Percentiles rank a stretch among this genome's conserved stretches.
These are phyloP conservation scores for Engraulis encrasicolus DNA, from an alignment of 2,113 vertebrate genomes.

Conservation along the genomic window DNA sequence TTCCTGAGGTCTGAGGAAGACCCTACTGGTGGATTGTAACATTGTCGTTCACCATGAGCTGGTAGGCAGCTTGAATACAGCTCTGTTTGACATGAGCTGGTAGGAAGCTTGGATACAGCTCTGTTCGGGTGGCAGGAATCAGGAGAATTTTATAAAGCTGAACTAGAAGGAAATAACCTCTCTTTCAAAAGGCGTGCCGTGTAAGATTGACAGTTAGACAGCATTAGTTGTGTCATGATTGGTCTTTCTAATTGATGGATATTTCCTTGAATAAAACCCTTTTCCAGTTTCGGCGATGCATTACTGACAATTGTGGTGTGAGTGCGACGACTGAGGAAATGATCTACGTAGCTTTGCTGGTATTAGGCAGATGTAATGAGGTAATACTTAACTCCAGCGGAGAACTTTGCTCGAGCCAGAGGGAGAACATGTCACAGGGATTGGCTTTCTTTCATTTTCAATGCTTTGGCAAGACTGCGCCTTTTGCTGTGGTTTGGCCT, in stretches of 20 bases:
- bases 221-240: not conserved
- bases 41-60: no score
- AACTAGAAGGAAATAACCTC: not conserved
- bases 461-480: not conserved
- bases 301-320: not conserved
- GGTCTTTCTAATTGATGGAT: not conserved
- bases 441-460: not conserved
- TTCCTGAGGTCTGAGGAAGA: no score
- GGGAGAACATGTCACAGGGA: not conserved
- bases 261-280: not conserved
- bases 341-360: not conserved
- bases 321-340: not conserved
- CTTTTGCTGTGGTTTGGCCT: constrained; percentile 56
- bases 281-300: not conserved
- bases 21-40: no score
- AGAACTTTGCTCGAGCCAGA: not conserved
- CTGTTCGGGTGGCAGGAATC: not conserved
- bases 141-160: not conserved
- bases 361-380: not conserved
- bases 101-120: constrained; percentile 24
- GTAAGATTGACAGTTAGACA: not conserved
- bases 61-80: no score
- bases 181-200: not conserved
- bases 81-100: constrained; percentile 48
- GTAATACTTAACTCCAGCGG: not conserved